A percentile compares a stretch with the other conserved stretches of the same genome.
Conservation (phyloP, 1,140 invertebrate genomes). For the Zeugodacus cucurbitae region DNA sequence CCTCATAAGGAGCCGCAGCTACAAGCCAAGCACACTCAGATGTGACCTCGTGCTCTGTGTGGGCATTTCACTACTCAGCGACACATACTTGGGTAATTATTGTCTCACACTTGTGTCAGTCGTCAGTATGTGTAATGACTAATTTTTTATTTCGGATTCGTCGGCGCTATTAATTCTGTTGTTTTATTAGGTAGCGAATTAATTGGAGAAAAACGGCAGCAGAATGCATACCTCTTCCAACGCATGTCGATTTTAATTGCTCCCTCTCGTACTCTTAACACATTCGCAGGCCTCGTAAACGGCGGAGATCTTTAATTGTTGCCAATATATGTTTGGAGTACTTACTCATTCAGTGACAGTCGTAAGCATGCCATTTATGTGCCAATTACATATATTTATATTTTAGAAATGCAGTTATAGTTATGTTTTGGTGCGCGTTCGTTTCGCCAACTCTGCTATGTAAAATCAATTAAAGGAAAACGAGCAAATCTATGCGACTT, state of each 20-base stretch:
- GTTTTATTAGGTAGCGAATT: slow-evolving; percentile 13
- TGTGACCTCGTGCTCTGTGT: neutral
- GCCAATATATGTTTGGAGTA: neutral
- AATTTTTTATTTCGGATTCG: slow-evolving; percentile 22
- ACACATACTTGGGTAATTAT: neutral
- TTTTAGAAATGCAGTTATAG: too few species aligned
- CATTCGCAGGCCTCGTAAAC: neutral
- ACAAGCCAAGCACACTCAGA: neutral
- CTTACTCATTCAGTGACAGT: too few species aligned
- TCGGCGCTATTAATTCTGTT: slow-evolving; percentile 10
- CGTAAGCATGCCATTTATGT: too few species aligned
- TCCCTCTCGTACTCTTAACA: slow-evolving; percentile 36
- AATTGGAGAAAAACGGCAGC: neutral
- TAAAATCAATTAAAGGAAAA: too few species aligned
- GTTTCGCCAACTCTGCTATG: neutral
- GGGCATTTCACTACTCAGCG: neutral
- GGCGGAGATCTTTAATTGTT: neutral
- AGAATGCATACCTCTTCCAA: neutral
- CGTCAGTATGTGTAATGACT: neutral
- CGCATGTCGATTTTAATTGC: slow-evolving; percentile 15
- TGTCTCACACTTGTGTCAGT: neutral
- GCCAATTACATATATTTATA: too few species aligned
- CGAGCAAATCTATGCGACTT: too few species aligned
- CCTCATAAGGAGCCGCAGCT: neutral
- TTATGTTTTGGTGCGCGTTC: neutral